Evolutionary conservation across 2,797 vertebrate species (phyloP).

Genomic region (Lagorchestes hirsutus): DNA sequence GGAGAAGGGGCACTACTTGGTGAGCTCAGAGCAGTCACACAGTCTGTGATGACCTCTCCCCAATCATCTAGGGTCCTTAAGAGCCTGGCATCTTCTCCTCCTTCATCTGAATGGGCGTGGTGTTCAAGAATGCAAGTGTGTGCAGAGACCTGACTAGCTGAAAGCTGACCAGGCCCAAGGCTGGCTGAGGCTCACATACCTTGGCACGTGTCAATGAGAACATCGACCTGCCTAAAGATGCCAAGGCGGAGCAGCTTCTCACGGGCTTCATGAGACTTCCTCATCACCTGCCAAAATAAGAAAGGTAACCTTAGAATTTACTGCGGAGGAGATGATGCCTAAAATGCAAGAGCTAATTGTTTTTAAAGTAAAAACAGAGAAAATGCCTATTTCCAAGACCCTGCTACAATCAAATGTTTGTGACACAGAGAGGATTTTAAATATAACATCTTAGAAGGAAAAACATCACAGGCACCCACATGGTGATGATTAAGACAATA

Average conservation of each 20-base stretch:
- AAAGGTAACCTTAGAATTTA: background rate
- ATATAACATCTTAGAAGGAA: background rate
- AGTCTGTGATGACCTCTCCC: background rate
- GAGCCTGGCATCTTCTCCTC: background rate
- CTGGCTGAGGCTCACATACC: conserved; percentile 84
- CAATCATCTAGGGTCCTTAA: no score
- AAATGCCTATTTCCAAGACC: background rate
- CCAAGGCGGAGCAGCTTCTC: conserved; percentile 94
- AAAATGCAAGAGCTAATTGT: background rate
- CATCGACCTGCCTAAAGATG: conserved; percentile 96
- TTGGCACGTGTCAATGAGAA: conserved; percentile 95
- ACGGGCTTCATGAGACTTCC: conserved; percentile 93
- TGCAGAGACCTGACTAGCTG: rapidly evolving
- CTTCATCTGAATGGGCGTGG: background rate
- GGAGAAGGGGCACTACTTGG: background rate
- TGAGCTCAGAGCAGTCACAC: background rate
- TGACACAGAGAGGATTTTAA: background rate
- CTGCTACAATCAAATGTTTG: background rate
- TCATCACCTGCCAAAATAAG: conserved; percentile 91
- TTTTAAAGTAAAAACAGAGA: background rate
- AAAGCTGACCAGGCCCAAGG: rapidly evolving
- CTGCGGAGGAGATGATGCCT: background rate
- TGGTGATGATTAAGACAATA: conserved; percentile 30
- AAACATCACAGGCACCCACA: background rate
- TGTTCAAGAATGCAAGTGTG: rapidly evolving